A percentile compares a stretch with the other conserved stretches of the same genome.
These are phyloP conservation scores for Eubasilissa splendida DNA, from an alignment of 2,888 invertebrate genomes.

Conservation along the genomic window DNA sequence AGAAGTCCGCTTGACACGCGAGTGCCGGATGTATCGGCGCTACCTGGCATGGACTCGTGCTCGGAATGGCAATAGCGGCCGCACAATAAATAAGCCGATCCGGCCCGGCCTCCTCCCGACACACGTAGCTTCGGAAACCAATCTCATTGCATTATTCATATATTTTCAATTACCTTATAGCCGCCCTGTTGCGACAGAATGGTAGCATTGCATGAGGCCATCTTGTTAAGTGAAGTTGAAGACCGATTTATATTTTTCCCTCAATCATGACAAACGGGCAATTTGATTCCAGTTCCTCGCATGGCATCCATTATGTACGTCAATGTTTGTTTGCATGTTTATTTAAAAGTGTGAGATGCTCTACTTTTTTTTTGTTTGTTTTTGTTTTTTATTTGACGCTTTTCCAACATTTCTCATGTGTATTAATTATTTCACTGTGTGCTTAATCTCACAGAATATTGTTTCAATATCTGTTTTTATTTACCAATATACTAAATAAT, in stretches of 20 bases:
- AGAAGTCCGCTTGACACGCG: slow-evolving; percentile 23
- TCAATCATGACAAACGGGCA: background rate
- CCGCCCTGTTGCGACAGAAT: slow-evolving; percentile 41
- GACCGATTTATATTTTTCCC: slow-evolving; percentile 9
- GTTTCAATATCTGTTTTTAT: no score
- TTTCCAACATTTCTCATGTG: background rate
- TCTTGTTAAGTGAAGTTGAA: slow-evolving; percentile 33
- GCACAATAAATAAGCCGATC: slow-evolving; percentile 52
- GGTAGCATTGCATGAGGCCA: slow-evolving; percentile 39
- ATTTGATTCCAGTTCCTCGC: slow-evolving; percentile 13
- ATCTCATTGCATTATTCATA: slow-evolving; percentile 54
- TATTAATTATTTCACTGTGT: background rate
- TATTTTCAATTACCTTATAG: slow-evolving; percentile 47
- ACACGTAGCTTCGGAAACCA: slow-evolving; percentile 49
- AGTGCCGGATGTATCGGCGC: slow-evolving; percentile 17
- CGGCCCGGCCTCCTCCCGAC: slow-evolving; percentile 28
- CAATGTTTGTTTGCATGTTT: slow-evolving; percentile 26
- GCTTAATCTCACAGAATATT: background rate
- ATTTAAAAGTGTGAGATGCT: no score
- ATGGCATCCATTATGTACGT: slow-evolving; percentile 30
- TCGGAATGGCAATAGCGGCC: slow-evolving; percentile 44
- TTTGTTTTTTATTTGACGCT: no score
- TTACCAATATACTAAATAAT: background rate
- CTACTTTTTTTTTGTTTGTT: no score
- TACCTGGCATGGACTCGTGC: slow-evolving; percentile 43